Conservation (phyloP, 53 echinoderm and acorn worm species). For the Apostichopus leukothele region DNA sequence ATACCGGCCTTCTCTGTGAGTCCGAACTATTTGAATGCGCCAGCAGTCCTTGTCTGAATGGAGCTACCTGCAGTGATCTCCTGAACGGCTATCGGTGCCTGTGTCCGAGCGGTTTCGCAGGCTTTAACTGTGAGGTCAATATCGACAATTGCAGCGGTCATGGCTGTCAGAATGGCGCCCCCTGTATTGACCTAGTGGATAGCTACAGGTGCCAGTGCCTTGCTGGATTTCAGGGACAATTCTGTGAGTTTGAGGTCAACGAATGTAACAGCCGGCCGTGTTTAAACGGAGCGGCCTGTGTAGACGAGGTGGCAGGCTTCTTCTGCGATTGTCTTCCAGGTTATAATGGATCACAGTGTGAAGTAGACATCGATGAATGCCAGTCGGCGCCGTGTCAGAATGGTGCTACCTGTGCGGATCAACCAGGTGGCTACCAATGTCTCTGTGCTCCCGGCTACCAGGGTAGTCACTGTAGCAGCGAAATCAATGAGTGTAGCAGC, state of each 20-base stretch:
- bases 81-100: constrained; percentile 64
- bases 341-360: constrained; percentile 66
- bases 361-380: constrained; percentile 81
- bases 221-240: constrained; percentile 67
- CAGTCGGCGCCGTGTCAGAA: constrained; percentile 70
- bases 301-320: constrained; percentile 62
- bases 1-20: constrained; percentile 70
- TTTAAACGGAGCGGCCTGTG: constrained; percentile 69
- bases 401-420: constrained; percentile 71
- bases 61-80: constrained; percentile 63
- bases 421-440: constrained; percentile 65
- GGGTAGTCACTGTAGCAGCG: constrained; percentile 62
- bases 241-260: constrained; percentile 63
- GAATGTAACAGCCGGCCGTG: constrained; percentile 85
- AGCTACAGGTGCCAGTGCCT: constrained; percentile 68
- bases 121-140: constrained; percentile 73
- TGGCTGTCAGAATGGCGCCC: constrained; percentile 73
- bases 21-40: constrained; percentile 74
- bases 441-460: constrained; percentile 68
- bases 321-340: constrained; percentile 66
- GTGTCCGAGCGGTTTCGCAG: constrained; percentile 65
- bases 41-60: constrained; percentile 74
- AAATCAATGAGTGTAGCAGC: constrained; percentile 87
- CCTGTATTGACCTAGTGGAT: constrained; percentile 66
- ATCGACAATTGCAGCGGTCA: constrained; percentile 70